phyloP scores from a whole-genome alignment of 2,888 invertebrate genomes.

The Ophion obscuratus region DNA sequence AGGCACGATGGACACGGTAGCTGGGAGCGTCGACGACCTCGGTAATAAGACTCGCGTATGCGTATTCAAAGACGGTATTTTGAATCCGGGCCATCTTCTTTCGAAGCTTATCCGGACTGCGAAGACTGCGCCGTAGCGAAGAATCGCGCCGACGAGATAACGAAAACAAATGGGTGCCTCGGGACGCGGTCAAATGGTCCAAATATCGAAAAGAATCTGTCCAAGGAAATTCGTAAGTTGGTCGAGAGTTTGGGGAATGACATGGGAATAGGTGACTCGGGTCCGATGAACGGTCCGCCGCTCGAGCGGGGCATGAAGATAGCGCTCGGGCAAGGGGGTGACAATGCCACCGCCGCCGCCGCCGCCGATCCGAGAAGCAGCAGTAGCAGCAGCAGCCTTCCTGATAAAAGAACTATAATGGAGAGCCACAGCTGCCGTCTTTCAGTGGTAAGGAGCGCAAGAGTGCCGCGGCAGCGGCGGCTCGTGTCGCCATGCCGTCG shows the following conservation, averaged over 20 bases:
- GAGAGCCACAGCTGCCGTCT: background rate
- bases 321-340: constrained; percentile 62
- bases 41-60: constrained; percentile 19
- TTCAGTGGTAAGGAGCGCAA: background rate
- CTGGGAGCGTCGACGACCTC: constrained; percentile 35
- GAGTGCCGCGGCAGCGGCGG: too few relatives aligned
- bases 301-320: constrained; percentile 72
- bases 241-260: constrained; percentile 69
- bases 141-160: constrained; percentile 22
- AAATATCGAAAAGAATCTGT: constrained; percentile 7
- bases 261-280: constrained; percentile 75
- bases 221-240: constrained; percentile 69
- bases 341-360: constrained; percentile 13
- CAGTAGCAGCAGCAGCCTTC: too few relatives aligned
- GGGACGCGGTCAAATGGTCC: constrained; percentile 8
- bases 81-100: background rate
- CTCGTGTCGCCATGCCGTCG: too few relatives aligned
- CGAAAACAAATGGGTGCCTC: constrained; percentile 28
- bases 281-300: constrained; percentile 11
- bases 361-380: too few relatives aligned
- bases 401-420: background rate
- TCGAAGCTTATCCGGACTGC: background rate
- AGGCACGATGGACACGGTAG: constrained; percentile 71
- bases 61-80: background rate
- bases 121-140: constrained; percentile 19